Base-by-base conservation (phyloP, 1,140 invertebrate genomes). In the Zeugodacus cucurbitae region DNA sequence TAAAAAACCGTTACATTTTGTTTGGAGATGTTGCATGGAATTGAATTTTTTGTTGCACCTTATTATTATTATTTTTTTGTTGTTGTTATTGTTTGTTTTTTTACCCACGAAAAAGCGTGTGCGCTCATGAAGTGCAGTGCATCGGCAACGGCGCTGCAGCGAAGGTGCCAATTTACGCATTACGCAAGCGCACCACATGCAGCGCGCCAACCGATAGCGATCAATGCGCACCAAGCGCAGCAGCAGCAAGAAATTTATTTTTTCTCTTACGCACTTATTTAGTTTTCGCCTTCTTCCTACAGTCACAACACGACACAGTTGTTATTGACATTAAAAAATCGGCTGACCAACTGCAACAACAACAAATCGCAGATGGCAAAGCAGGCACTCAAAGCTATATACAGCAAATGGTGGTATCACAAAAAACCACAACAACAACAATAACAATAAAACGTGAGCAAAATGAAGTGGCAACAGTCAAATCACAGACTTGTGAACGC, bases 291-390 rank as follows among this genome's bases (percentile, higher is more conserved):
- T 82, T 82, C 37, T 82, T 82, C 74, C 74, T 54, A 82, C 74
- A 82, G 41, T 82, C 74, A 29, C 74, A 48, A 48, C 41, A 82
- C 22, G 26, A 29, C 58, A 62, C 74, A 74, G 74, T 82, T 82
- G 74, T 44, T 82, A 48, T 82, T 82, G 74, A 82, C 74, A 82
- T 82, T 82, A 82, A 82, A 82, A 82, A 82, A 82, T 82, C 41
- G 22, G n/a, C 74, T 54, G 74, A 48, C 44, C 74, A 82, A 82
- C 74, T 44, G 20, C 37, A 48, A 54, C 74, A 48, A 82, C 48
- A 82, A 48, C 37, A 7, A 48, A 41, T 3, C 37, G 37, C 74
- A 82, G 32, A 37, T 48, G 74, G 41, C 41, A 48, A 82, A 82
- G 74, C 41, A 7, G 41, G 41, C 41, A 48, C n/a, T 82, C 10